A percentile compares a stretch with the other conserved stretches of the same genome.
Conservation (phyloP, 2,113 vertebrate species). For the Glaucomys volans region DNA sequence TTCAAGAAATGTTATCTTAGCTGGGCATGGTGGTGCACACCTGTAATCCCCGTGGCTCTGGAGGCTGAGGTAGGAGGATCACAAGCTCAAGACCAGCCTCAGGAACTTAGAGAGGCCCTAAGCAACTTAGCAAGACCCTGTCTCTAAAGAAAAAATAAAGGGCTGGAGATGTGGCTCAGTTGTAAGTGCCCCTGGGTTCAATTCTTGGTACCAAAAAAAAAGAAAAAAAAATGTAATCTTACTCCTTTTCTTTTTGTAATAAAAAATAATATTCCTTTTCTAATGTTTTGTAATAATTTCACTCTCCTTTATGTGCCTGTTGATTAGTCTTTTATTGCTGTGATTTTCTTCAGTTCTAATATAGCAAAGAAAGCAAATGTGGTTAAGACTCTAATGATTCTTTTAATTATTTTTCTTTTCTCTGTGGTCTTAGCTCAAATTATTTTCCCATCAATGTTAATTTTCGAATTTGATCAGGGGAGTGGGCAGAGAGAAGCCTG, state of each 20-base stretch:
- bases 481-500: not conserved
- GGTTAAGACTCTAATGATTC: slow-evolving; percentile 5
- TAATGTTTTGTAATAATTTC: not conserved
- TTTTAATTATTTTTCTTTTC: slow-evolving; percentile 69
- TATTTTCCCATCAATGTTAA: slow-evolving; percentile 8
- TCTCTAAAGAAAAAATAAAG: too few species aligned
- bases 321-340: slow-evolving; percentile 44
- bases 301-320: not conserved
- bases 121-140: too few species aligned
- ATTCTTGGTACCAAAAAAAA: too few species aligned
- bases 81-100: too few species aligned
- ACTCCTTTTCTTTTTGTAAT: too few species aligned
- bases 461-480: not conserved
- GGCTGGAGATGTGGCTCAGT: too few species aligned
- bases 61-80: too few species aligned
- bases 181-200: too few species aligned
- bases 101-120: too few species aligned
- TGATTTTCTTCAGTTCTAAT: slow-evolving; percentile 62
- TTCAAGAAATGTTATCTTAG: not conserved
- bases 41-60: too few species aligned
- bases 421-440: not conserved
- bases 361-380: slow-evolving; percentile 24
- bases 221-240: not conserved
- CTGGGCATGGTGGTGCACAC: too few species aligned
- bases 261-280: too few species aligned